Evolutionary conservation across 2,113 vertebrate genomes (phyloP), one percentile per base, ranked within the genome.

Genomic region (Sarotherodon lohbergeri): DNA sequence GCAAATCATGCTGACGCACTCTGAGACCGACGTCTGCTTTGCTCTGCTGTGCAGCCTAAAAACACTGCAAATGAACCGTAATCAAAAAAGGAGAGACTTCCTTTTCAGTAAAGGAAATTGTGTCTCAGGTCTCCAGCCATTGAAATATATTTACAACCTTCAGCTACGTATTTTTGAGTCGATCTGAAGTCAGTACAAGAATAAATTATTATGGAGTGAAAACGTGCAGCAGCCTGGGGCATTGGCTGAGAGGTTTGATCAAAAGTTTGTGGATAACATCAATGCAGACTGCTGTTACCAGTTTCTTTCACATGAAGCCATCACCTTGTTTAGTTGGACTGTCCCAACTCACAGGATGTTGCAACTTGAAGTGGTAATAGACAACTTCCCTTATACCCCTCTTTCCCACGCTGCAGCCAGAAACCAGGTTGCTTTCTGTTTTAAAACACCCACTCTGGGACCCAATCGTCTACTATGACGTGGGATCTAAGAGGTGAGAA

Each of bases 1-100:
- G 71, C 78, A 87, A 88, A 87, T 88, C 89, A 89, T 86, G 46
- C 54, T 48, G 41, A 86, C 52, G 43, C 78, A 29, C 52, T 63
- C 24, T 19, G 81, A 55, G 81, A 76, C 48, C 6, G 32, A 29
- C 19, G 12, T 84, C 61, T 88, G 85, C 56, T 83, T 50, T 82
- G 54, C 46, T 90, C 12, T 34, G 59, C 32, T 66, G 50, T 83
- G 83, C 68, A 56, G 82, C 85, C 66, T 91, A 78, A 90, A 86
- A 92, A 34, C 24, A 4, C 5, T 32, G 16, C n/a, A 82, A 79
- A 82, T 82, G 54, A 57, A 48, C 61, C 16, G 3, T 81, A 81
- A 9, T 81, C 73, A 66, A 86, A 89, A 85, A 34, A 43, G 9
- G 17, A 36, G 27, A 50, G 29, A 29, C 76, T 34, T 32, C 56